Evolutionary conservation across 2,797 vertebrate species (phyloP), one percentile per base, ranked within the genome.

Genomic region (Ctenosaura bakeri): DNA sequence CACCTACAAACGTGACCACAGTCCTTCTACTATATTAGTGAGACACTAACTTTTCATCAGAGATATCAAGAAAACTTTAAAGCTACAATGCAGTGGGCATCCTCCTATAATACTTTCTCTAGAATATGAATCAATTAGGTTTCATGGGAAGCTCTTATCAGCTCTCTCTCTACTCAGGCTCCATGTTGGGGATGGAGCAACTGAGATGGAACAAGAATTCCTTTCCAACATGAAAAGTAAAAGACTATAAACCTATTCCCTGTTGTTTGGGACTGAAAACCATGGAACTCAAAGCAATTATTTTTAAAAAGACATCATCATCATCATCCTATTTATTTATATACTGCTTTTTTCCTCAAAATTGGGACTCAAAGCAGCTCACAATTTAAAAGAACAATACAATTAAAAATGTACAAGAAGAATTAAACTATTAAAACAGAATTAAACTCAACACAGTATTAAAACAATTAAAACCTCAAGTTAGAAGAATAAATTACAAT

Each of bases 31-130:
- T 26, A 46, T 2, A 1, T n/a, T 93, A n/a, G 12, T 56, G 56
- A 56, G 56, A 56, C 13, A 18, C 13, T 56, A 59, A 87, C 54
- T 80, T 91, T 93, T 83, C 89, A 86, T 84, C 29, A 59, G 89
- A 78, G 50, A 87, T 92, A 93, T 80, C 79, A 83, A 93, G 76
- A 69, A 29, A 86, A 88, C 73, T 89, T 38, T 83, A 62, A 88
- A 91, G 86, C 26, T 64, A 24, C 6, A 87, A 69, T n/a, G 32
- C 8, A 6, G 64, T 13, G 46, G 77, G 13, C 26, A 10, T 64
- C 62, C 76, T 69, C 46, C 35, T 35, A 35, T 35, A n/a, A 7
- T 54, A 62, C n/a, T 88, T 14, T 80, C 42, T 3, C 2, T 71
- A 50, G 78, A 80, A 80, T 80, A 12, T 46, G 56, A 42, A 87